Conservation (phyloP, 2,113 vertebrate genomes). For the Elachura formosa region DNA sequence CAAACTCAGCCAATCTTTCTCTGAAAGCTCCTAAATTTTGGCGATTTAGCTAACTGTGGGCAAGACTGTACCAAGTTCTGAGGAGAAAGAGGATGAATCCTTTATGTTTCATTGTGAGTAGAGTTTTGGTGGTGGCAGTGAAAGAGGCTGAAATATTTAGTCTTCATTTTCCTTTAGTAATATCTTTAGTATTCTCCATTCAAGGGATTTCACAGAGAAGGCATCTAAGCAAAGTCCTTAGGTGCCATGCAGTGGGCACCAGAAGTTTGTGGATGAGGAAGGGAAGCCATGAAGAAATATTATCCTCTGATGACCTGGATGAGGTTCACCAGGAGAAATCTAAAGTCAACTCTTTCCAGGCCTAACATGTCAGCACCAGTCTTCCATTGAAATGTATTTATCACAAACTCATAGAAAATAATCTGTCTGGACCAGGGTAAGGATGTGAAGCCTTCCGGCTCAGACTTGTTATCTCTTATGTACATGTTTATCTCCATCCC, state of each 20-base stretch:
- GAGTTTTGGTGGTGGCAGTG: background rate
- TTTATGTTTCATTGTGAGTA: background rate
- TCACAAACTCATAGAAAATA: background rate
- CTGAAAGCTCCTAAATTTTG: background rate
- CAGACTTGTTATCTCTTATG: background rate
- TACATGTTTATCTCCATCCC: background rate
- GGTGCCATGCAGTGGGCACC: background rate
- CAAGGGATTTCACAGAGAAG: background rate
- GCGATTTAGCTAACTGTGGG: background rate
- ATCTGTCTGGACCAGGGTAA: background rate
- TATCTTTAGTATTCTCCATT: background rate
- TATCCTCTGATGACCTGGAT: background rate
- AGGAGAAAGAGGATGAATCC: background rate
- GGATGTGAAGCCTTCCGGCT: background rate
- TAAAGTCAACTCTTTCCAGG: background rate
- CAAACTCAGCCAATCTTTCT: background rate
- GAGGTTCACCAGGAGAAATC: background rate
- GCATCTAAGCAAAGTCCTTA: background rate
- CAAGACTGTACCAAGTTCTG: background rate
- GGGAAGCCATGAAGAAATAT: background rate
- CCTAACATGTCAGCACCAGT: background rate
- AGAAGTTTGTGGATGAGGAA: background rate
- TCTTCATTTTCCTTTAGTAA: background rate
- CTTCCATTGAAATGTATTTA: background rate
- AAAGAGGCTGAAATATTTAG: background rate